Evolutionary conservation across 2,888 invertebrate genomes (phyloP).

Genomic region (Carpatolechia fugitivella): DNA sequence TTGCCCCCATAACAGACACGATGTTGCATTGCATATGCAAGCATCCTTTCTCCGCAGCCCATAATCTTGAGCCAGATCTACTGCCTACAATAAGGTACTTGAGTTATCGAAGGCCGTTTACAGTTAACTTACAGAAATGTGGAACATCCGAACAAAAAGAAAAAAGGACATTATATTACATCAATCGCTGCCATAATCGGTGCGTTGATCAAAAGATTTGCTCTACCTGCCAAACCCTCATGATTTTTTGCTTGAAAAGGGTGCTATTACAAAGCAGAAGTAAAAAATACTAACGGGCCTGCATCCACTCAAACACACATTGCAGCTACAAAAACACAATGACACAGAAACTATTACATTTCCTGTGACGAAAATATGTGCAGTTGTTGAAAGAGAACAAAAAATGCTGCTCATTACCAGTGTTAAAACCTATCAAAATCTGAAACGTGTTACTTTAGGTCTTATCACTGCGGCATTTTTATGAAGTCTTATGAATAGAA

Average conservation of each 20-base stretch:
- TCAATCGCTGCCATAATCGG: constrained; percentile 59
- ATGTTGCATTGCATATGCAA: constrained; percentile 21
- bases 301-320: constrained; percentile 67
- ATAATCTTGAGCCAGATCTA: constrained; percentile 20
- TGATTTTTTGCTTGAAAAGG: constrained; percentile 64
- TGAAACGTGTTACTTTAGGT: background rate
- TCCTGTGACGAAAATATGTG: constrained; percentile 58
- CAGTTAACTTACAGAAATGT: constrained; percentile 57
- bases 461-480: background rate
- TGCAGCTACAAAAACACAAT: constrained; percentile 67
- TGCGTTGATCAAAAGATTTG: constrained; percentile 63
- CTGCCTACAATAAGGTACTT: constrained; percentile 17
- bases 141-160: constrained; percentile 50
- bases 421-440: background rate
- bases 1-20: constrained; percentile 19
- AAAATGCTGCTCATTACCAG: background rate
- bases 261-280: constrained; percentile 60
- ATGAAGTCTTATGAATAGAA: background rate
- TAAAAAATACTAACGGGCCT: constrained; percentile 71
- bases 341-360: constrained; percentile 67
- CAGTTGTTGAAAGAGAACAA: constrained; percentile 34
- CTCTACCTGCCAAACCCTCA: constrained; percentile 66
- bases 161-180: constrained; percentile 54
- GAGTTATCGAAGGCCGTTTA: constrained; percentile 35
- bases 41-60: constrained; percentile 15